phyloP scores from a whole-genome alignment of 2,113 vertebrate species.

The Petrocephalus zakoni region DNA sequence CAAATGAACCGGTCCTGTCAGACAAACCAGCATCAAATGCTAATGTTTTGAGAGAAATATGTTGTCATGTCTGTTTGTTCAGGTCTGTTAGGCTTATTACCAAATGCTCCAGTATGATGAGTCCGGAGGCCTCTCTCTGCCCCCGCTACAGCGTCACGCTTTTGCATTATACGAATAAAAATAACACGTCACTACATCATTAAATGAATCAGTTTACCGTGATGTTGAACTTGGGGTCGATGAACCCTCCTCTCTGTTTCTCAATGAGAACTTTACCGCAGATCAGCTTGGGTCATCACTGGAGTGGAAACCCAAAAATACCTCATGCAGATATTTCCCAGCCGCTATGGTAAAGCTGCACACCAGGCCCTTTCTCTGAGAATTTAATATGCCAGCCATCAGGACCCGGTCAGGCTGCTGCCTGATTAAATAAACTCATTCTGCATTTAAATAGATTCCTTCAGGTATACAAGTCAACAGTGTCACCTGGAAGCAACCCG shows the following conservation, averaged over 20 bases:
- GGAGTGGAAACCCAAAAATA: not conserved
- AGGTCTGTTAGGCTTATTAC: not conserved
- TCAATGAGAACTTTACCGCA: not conserved
- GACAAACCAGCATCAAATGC: not conserved
- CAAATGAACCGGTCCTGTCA: not conserved
- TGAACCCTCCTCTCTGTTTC: not conserved
- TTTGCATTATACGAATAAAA: not conserved
- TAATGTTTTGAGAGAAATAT: not conserved
- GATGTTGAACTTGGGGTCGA: not conserved
- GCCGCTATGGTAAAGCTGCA: not conserved
- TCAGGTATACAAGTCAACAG: constrained; percentile 2
- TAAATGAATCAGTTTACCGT: not conserved
- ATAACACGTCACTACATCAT: not conserved
- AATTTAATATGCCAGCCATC: not conserved
- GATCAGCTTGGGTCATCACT: not conserved
- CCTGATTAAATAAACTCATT: constrained; percentile 11
- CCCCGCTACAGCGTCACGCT: not conserved
- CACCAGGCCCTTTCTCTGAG: not conserved
- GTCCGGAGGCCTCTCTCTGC: not conserved
- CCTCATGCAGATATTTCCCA: not conserved
- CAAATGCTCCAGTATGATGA: too few relatives aligned
- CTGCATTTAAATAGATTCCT: constrained; percentile 7
- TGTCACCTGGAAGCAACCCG: not conserved
- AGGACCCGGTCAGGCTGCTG: not conserved
- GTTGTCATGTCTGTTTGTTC: not conserved